phyloP scores from a whole-genome alignment of 2,888 invertebrate genomes.

The Cheilosia vernalis region DNA sequence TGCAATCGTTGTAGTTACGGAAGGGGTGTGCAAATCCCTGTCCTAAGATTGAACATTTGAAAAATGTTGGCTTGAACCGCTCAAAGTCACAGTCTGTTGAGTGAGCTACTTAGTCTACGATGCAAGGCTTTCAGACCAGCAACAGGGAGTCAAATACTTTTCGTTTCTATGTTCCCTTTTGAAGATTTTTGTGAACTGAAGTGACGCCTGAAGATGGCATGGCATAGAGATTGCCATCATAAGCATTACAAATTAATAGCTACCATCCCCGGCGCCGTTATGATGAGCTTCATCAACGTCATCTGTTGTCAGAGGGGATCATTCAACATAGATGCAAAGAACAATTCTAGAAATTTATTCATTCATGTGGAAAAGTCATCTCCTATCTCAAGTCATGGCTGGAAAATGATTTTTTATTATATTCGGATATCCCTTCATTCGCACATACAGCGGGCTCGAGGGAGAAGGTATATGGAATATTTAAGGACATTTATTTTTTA shows the following conservation, averaged over 20 bases:
- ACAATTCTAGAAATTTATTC: conserved; percentile 56
- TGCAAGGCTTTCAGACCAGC: conserved; percentile 1
- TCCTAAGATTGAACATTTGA: conserved; percentile 22
- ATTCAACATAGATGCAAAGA: conserved; percentile 28
- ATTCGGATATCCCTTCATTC: conserved; percentile 51
- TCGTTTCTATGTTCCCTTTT: not conserved
- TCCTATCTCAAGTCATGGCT: conserved; percentile 41
- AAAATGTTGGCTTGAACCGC: conserved; percentile 25
- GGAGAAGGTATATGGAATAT: conserved; percentile 24
- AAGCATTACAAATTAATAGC: conserved; percentile 11
- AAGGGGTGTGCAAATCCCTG: conserved; percentile 2
- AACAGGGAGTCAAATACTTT: not conserved
- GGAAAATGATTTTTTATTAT: conserved; percentile 50
- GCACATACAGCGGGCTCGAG: conserved; percentile 13
- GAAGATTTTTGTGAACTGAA: conserved; percentile 1
- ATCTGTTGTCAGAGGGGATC: conserved; percentile 37
- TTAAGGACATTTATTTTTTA: not conserved
- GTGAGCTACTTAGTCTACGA: conserved; percentile 9
- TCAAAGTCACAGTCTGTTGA: not conserved
- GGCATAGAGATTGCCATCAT: conserved; percentile 16
- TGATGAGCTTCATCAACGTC: conserved; percentile 43
- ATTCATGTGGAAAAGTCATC: conserved; percentile 57
- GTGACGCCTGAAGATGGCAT: conserved; percentile 11
- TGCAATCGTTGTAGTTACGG: not conserved
- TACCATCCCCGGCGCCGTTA: conserved; percentile 1